A percentile compares a stretch with the other conserved stretches of the same genome.
phyloP scores from a whole-genome alignment of 2,888 invertebrate genomes.

The Zele albiditarsus region DNA sequence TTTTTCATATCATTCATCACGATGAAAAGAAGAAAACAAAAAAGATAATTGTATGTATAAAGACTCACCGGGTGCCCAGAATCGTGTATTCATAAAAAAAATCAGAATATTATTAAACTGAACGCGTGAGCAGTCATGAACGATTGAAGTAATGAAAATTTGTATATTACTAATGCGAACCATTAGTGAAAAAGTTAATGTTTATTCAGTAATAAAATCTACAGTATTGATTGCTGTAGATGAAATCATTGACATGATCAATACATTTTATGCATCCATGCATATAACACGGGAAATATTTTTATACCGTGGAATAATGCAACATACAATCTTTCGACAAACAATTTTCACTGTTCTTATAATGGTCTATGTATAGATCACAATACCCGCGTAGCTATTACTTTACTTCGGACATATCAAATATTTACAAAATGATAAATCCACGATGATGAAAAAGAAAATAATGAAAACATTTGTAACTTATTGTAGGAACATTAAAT shows the following conservation, averaged over 20 bases:
- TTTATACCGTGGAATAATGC: conserved; percentile 8
- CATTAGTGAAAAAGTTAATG: not conserved
- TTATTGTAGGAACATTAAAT: not conserved
- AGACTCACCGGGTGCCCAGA: not conserved
- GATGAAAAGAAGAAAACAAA: not conserved
- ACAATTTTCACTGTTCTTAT: not conserved
- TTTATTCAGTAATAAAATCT: not conserved
- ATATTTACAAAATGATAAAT: conserved; percentile 3
- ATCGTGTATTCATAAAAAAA: not conserved
- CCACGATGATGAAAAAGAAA: not conserved
- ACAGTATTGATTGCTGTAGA: conserved; percentile 2
- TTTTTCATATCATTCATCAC: not conserved
- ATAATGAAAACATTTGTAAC: not conserved
- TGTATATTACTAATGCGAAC: not conserved
- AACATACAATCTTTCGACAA: not conserved
- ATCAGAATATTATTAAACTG: not conserved
- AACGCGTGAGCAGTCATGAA: not conserved
- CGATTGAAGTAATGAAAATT: not conserved
- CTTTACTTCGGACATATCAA: conserved; percentile 9
- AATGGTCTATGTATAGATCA: not conserved
- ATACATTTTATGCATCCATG: not conserved
- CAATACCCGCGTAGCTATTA: not conserved
- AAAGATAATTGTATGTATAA: not conserved
- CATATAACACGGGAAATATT: conserved; percentile 4
- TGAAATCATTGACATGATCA: not conserved